Base-by-base conservation (phyloP, 2,888 invertebrate genomes). In the Apamea crenata region DNA sequence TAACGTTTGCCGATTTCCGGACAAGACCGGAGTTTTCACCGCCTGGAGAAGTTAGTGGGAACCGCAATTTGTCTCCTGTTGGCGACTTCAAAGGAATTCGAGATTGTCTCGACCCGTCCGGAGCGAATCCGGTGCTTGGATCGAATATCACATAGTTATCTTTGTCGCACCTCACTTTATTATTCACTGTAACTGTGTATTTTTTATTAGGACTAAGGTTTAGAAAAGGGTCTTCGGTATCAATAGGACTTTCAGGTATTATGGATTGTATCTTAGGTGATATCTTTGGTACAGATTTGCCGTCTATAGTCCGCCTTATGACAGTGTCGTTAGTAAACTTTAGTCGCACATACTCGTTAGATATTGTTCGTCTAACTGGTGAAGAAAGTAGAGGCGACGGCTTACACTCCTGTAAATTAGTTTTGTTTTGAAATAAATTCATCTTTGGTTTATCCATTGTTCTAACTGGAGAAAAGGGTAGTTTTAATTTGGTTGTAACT, bases 81-180 rank as follows among this genome's bases (percentile, higher is more conserved):
- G 94, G 94, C 29, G 95, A 93, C 89, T 95, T 96, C 71, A 93
- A 88, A 70, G 95, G 93, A 89, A 95, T 92, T 74, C 93, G 91
- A 0, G 95, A 94, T 76, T 91, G 92, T 82, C 92, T 93, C 61
- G 86, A 83, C 71, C 94, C 95, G 40, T 93, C 93, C n/a, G 94
- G 90, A 69, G 95, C 94, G 87, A 97, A 97, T n/a, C 97, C 97
- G 73, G 96, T 96, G 70, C 90, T 91, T 2, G 97, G 97, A 91
- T 97, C 97, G 85, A 97, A 97, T 89, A 97, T 96, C 32, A 97
- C 97, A 84, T 97, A 97, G 91, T 97, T 97, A 87, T 97, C 97
- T 91, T 97, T 97, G 90, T 97, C 97, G 90, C 96, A 97, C 86
- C 97, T 92, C 76, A 97, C 97, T 94, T 93, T 96, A 89, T 97